phyloP scores from a whole-genome alignment of 2,113 vertebrate genomes.

The Cygnus atratus region DNA sequence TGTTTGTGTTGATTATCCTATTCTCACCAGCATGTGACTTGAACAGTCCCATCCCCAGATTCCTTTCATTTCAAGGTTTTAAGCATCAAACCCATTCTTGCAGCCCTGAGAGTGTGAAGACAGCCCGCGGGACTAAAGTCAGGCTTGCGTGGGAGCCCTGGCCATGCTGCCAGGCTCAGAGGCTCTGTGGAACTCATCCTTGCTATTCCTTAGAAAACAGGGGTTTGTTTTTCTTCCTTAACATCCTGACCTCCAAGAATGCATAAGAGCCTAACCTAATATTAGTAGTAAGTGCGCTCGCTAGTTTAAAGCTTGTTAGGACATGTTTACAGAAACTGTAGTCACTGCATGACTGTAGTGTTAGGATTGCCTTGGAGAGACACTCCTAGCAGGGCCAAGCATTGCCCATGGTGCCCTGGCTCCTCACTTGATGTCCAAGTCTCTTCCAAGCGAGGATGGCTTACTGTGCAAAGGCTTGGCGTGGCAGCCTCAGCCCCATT shows the following conservation, averaged over 20 bases:
- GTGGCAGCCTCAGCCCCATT: fast-evolving
- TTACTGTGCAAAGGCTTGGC: fast-evolving
- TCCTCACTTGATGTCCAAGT: neutral
- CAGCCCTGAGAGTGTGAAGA: fast-evolving
- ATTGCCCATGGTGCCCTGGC: neutral
- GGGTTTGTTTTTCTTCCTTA: slow-evolving; percentile 7
- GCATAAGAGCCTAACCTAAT: neutral
- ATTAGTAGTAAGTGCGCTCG: neutral
- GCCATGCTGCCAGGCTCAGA: neutral
- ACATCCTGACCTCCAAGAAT: neutral
- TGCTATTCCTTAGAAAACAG: neutral
- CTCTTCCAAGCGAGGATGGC: neutral
- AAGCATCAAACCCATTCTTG: neutral
- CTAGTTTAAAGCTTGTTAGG: neutral
- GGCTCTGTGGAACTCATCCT: neutral
- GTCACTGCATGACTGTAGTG: neutral
- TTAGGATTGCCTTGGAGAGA: neutral
- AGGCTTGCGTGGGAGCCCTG: fast-evolving
- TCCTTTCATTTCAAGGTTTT: slow-evolving; percentile 22
- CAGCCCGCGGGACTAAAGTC: fast-evolving
- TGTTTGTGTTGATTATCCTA: slow-evolving; percentile 31
- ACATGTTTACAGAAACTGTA: neutral
- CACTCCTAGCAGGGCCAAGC: neutral
- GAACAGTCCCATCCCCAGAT: neutral
- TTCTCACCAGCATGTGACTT: neutral